Percentiles rank a stretch among this genome's conserved stretches.
phyloP scores from a whole-genome alignment of 2,797 vertebrate genomes.

The Poeciliopsis turneri region DNA sequence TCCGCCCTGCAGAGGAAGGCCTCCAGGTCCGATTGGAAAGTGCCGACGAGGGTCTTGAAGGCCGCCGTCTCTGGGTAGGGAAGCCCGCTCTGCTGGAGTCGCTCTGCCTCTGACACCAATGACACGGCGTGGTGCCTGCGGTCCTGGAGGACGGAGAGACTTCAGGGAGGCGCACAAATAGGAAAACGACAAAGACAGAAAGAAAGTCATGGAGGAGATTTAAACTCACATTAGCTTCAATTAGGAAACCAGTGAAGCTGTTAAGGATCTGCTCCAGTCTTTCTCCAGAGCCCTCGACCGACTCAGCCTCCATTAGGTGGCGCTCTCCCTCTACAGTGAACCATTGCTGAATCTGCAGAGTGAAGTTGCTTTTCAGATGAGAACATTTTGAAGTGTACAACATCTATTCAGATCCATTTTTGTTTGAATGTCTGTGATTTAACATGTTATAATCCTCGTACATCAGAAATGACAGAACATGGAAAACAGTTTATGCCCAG shows the following conservation, averaged over 20 bases:
- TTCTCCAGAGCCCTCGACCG: constrained; percentile 75
- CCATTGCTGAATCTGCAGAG: constrained; percentile 86
- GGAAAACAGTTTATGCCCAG: background rate
- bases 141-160: constrained; percentile 75
- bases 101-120: constrained; percentile 85
- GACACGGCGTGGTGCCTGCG: constrained; percentile 82
- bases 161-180: constrained; percentile 7
- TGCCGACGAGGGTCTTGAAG: constrained; percentile 75
- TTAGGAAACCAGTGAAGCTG: constrained; percentile 86
- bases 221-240: constrained; percentile 85
- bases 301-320: constrained; percentile 78
- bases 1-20: constrained; percentile 86
- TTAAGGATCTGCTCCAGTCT: constrained; percentile 75
- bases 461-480: background rate
- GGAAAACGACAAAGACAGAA: background rate
- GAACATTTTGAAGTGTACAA: background rate
- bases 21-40: constrained; percentile 83
- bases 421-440: background rate
- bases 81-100: constrained; percentile 60
- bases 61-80: constrained; percentile 78
- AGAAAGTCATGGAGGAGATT: background rate
- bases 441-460: background rate
- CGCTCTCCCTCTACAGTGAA: constrained; percentile 85
- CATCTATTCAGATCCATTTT: background rate
- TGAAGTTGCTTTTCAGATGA: background rate